A percentile compares a stretch with the other conserved stretches of the same genome.
These are phyloP conservation scores for Eupeodes latifasciatus DNA, from an alignment of 2,888 invertebrate species.

Conservation along the genomic window DNA sequence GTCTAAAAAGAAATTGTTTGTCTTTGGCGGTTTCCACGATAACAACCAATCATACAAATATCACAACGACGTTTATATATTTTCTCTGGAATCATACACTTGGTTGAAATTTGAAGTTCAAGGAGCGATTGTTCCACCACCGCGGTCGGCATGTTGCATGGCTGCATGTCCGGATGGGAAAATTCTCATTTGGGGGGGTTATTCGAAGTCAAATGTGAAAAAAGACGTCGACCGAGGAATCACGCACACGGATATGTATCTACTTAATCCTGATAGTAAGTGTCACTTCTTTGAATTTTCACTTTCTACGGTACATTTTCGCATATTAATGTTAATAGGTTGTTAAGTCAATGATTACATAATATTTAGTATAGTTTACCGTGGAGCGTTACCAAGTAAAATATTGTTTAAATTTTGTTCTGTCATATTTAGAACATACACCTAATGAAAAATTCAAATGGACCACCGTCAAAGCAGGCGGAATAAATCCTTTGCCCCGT, in stretches of 20 bases:
- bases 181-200: conserved; percentile 90
- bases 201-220: conserved; percentile 89
- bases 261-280: conserved; percentile 87
- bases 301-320: too few species aligned
- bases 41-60: conserved; percentile 94
- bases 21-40: conserved; percentile 97
- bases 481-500: conserved; percentile 87
- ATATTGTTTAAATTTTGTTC: not conserved
- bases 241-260: conserved; percentile 89
- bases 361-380: too few species aligned
- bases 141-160: conserved; percentile 91
- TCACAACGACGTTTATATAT: conserved; percentile 93
- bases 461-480: conserved; percentile 88
- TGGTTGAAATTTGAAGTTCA: conserved; percentile 90
- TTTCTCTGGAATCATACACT: conserved; percentile 90
- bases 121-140: conserved; percentile 88
- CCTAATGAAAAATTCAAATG: conserved; percentile 90
- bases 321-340: too few species aligned
- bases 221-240: conserved; percentile 90
- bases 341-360: too few species aligned
- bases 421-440: conserved; percentile 85
- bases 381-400: too few species aligned
- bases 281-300: conserved; percentile 55
- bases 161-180: conserved; percentile 86
- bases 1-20: conserved; percentile 90